These are phyloP conservation scores for Prionailurus viverrinus DNA, from an alignment of 2,113 vertebrate genomes.

Conservation along the genomic window DNA sequence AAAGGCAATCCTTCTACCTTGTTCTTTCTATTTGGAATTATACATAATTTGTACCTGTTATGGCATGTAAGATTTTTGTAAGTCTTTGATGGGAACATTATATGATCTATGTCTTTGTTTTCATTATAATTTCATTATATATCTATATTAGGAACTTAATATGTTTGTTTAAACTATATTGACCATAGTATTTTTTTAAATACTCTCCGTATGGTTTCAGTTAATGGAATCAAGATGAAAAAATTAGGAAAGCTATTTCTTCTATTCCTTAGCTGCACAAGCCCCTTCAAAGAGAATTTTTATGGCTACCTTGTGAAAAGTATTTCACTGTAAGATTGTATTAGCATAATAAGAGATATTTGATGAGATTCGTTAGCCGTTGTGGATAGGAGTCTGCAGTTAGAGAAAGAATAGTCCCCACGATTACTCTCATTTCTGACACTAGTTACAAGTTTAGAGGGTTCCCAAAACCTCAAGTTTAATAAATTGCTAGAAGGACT, in stretches of 20 bases:
- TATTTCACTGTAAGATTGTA: background rate
- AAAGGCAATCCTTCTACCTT: background rate
- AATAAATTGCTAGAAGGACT: background rate
- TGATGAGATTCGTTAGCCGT: background rate
- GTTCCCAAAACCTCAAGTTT: background rate
- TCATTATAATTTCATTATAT: background rate
- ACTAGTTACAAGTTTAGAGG: background rate
- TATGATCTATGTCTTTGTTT: background rate
- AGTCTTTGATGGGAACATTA: background rate
- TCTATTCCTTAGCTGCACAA: background rate
- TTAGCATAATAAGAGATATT: background rate
- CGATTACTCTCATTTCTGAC: background rate
- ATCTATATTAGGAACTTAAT: background rate
- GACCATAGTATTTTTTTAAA: background rate
- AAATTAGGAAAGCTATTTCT: background rate
- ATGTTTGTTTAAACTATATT: background rate
- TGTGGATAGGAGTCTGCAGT: background rate
- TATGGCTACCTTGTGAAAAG: background rate
- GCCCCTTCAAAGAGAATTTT: background rate
- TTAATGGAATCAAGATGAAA: background rate
- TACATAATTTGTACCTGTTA: background rate
- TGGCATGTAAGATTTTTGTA: background rate
- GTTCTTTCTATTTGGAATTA: background rate
- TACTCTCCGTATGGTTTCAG: background rate
- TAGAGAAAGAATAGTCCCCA: background rate